Evolutionary conservation across 2,888 invertebrate genomes (phyloP).

Genomic region (Tetragonula carbonaria): DNA sequence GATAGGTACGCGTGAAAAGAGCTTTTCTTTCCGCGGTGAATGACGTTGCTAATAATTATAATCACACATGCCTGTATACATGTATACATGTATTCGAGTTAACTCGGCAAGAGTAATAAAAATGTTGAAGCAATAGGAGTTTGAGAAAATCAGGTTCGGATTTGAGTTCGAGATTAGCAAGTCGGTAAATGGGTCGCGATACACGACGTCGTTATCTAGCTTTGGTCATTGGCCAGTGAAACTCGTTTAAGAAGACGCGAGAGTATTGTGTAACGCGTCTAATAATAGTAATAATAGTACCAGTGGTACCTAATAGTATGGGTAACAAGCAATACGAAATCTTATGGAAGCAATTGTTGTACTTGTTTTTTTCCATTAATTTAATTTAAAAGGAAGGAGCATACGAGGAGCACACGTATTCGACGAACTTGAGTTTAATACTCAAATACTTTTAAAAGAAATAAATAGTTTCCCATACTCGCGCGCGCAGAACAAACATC

Average conservation of each 20-base stretch:
- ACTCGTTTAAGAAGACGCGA: conserved; percentile 56
- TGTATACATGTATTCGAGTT: not conserved
- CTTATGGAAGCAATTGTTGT: conserved; percentile 14
- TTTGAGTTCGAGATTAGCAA: conserved; percentile 62
- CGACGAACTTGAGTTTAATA: too few relatives aligned
- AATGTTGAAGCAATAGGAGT: conserved; percentile 17
- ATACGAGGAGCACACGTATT: not conserved
- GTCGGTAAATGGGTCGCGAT: conserved; percentile 67
- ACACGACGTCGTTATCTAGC: conserved; percentile 63
- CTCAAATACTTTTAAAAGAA: too few relatives aligned
- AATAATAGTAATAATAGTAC: conserved; percentile 59
- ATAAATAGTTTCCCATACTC: too few relatives aligned
- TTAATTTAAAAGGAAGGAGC: not conserved
- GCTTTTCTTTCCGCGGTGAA: not conserved
- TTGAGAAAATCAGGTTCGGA: conserved; percentile 58
- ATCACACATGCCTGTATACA: not conserved
- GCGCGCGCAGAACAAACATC: not conserved
- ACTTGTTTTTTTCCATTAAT: not conserved
- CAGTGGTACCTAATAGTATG: conserved; percentile 2
- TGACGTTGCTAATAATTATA: not conserved
- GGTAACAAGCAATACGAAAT: conserved; percentile 22
- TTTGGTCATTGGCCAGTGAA: conserved; percentile 70
- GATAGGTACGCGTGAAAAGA: not conserved
- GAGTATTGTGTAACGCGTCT: conserved; percentile 60
- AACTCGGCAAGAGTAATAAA: conserved; percentile 5